Evolutionary conservation across 2,888 invertebrate genomes (phyloP).

Genomic region (Melieria omissa): DNA sequence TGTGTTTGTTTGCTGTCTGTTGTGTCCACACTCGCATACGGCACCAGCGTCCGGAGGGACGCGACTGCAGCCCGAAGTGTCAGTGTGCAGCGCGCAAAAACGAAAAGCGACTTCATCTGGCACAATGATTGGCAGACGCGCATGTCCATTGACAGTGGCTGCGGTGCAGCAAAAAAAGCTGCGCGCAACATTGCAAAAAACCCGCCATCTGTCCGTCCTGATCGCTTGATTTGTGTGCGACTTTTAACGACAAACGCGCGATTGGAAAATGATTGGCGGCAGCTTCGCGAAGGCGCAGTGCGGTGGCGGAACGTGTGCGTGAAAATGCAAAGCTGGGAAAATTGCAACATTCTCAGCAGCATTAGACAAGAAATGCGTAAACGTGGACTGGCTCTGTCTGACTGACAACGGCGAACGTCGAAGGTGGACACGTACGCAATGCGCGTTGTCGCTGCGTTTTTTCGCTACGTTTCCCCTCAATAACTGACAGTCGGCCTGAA

Average conservation of each 20-base stretch:
- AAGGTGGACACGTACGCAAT: too few species aligned
- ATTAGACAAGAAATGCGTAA: too few species aligned
- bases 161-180: not conserved
- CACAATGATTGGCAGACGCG: conserved; percentile 56
- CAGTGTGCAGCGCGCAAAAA: not conserved
- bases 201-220: not conserved
- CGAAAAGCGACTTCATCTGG: conserved; percentile 54
- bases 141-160: conserved; percentile 30
- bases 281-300: not conserved
- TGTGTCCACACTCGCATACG: conserved; percentile 57
- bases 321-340: not conserved
- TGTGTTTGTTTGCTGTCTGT: conserved; percentile 58
- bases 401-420: too few species aligned
- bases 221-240: conserved; percentile 40
- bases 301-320: not conserved
- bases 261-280: conserved; percentile 51
- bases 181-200: too few species aligned
- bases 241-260: conserved; percentile 36
- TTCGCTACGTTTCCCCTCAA: too few species aligned
- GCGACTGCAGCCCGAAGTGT: not conserved
- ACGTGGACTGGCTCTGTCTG: too few species aligned
- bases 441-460: too few species aligned
- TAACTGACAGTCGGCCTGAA: too few species aligned
- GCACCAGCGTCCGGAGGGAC: conserved; percentile 14
- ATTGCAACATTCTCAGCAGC: conserved; percentile 3